Evolutionary conservation across 2,113 vertebrate species (phyloP).

Genomic region (Cynocephalus volans): DNA sequence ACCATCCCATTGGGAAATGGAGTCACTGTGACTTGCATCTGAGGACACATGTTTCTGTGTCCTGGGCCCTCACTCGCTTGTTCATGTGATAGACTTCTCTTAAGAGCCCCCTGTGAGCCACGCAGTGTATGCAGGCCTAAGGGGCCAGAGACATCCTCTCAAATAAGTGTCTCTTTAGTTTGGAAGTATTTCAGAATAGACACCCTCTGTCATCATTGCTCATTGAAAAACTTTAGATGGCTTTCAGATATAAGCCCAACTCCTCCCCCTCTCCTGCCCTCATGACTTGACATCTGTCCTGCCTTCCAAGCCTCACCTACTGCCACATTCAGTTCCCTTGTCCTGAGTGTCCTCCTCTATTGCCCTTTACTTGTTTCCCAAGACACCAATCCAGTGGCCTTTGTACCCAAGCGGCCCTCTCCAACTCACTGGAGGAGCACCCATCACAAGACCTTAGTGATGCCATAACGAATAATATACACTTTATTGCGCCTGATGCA

Average conservation of each 20-base stretch:
- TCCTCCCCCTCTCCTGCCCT: not conserved
- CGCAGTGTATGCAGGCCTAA: not conserved
- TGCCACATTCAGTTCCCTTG: too few relatives aligned
- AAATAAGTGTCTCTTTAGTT: not conserved
- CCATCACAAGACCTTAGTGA: too few relatives aligned
- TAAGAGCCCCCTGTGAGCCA: not conserved
- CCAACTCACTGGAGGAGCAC: not conserved
- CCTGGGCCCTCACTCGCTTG: rapidly evolving
- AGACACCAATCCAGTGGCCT: not conserved
- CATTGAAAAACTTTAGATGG: not conserved
- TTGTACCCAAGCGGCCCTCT: not conserved
- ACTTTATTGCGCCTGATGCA: not conserved
- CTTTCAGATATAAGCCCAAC: not conserved
- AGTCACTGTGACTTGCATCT: not conserved
- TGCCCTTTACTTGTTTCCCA: not conserved
- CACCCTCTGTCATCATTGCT: not conserved
- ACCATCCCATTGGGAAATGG: not conserved
- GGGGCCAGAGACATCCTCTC: not conserved
- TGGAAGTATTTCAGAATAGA: not conserved
- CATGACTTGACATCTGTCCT: not conserved
- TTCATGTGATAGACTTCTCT: not conserved
- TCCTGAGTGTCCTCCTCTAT: not conserved
- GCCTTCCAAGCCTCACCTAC: not conserved
- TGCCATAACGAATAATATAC: too few relatives aligned
- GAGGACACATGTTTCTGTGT: not conserved